These are phyloP conservation scores for Lampris megalopsis DNA, from an alignment of 2,113 vertebrate species.

Conservation along the genomic window DNA sequence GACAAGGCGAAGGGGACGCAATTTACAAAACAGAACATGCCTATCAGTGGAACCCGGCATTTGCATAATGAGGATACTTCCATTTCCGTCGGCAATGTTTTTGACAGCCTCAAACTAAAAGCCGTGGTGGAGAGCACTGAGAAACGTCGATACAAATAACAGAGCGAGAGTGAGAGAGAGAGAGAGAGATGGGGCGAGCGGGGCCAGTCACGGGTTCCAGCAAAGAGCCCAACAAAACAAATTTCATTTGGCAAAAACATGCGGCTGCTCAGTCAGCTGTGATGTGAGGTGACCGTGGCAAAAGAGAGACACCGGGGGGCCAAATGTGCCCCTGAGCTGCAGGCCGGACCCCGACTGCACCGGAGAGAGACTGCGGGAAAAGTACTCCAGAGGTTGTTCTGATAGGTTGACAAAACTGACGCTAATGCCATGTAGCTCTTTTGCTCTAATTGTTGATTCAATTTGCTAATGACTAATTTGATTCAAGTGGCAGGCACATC, in stretches of 20 bases:
- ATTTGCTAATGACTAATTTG: slow-evolving; percentile 90
- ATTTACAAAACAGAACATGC: slow-evolving; percentile 96
- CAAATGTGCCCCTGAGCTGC: slow-evolving; percentile 72
- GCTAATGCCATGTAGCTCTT: slow-evolving; percentile 88
- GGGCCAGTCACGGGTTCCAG: slow-evolving; percentile 85
- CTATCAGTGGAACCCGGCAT: slow-evolving; percentile 89
- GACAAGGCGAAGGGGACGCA: slow-evolving; percentile 94
- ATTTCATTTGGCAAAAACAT: slow-evolving; percentile 80
- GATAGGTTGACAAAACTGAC: slow-evolving; percentile 85
- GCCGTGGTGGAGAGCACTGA: slow-evolving; percentile 80
- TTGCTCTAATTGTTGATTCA: slow-evolving; percentile 89
- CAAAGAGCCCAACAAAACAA: slow-evolving; percentile 80
- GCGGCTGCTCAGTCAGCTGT: slow-evolving; percentile 52
- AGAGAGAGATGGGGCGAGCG: slow-evolving; percentile 64
- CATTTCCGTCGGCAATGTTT: slow-evolving; percentile 90
- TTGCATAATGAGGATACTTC: slow-evolving; percentile 96
- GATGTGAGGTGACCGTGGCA: slow-evolving; percentile 77
- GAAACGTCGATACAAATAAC: slow-evolving; percentile 87
- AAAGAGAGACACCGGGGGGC: slow-evolving; percentile 32
- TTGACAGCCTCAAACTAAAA: slow-evolving; percentile 90
- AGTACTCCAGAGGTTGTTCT: slow-evolving; percentile 78
- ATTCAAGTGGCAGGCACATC: slow-evolving; percentile 87
- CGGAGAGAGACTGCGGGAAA: slow-evolving; percentile 65
- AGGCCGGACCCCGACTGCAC: slow-evolving; percentile 68
- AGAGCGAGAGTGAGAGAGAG: slow-evolving; percentile 74